Base-by-base conservation (phyloP, 2,113 vertebrate genomes). In the Eubucco bourcierii region DNA sequence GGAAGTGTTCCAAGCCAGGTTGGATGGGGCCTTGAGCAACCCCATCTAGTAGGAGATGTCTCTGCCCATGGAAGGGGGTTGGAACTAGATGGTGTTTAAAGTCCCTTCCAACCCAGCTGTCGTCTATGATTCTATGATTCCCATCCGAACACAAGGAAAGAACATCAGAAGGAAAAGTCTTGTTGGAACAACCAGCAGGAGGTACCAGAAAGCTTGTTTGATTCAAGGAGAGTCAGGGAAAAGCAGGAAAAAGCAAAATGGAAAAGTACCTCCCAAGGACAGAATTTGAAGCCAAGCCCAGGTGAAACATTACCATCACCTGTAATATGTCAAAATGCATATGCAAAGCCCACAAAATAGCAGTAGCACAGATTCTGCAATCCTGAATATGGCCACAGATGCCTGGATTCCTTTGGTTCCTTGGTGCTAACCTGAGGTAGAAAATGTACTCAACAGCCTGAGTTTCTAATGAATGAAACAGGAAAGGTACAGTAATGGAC, bases 241-340 rank as follows among this genome's bases (percentile, higher is more conserved):
- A 47, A 33, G 29, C 55, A 65, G 10, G 39, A 41, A 82, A 58
- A 39, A 39, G 18, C 33, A 12, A 50, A 75, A 76, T 27, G 28
- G 33, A 63, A 80, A 80, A 90, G 7, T 14, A 31, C 46, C 76
- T 93, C 16, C 33, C n/a, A 28, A 25, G 63, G 58, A 34, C 37
- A 41, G 66, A 34, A 39, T 67, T 7, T 79, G 78, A 80, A 88
- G 63, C 41, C 28, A 37, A 74, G 55, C 64, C 64, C 29, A 13
- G 46, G n/a, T 23, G 59, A 50, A 74, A 73, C 12, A 4, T 31
- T 75, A 16, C 2, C 4, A 1, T 37, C 12, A 1, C 41, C 65
- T 33, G 2, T 0, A 0, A 17, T 14, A 33, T 56, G 58, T 15
- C 44, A 72, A 60, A 19, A 21, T 0, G 10, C 66, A n/a, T 39